These are phyloP conservation scores for Propithecus coquereli DNA, from an alignment of 2,113 vertebrate species.

Conservation along the genomic window DNA sequence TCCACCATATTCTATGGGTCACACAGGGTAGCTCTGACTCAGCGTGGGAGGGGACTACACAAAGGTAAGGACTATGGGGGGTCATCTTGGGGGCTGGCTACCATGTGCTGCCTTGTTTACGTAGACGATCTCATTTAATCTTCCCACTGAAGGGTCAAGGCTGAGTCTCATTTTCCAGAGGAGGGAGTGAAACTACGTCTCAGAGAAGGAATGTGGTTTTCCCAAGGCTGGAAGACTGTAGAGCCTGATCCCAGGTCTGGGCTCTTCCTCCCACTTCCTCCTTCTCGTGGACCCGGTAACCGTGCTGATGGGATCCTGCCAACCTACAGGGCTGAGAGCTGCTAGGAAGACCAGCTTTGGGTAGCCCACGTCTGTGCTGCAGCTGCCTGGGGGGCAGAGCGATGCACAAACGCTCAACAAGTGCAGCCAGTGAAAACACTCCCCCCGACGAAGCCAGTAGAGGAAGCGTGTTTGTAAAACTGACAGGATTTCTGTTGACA, in stretches of 20 bases:
- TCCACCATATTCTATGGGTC: rapidly evolving
- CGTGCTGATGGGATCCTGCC: rapidly evolving
- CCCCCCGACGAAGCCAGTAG: background rate
- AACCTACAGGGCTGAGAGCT: background rate
- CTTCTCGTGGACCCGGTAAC: rapidly evolving
- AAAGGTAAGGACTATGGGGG: rapidly evolving
- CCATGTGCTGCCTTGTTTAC: rapidly evolving
- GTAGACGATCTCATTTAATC: background rate
- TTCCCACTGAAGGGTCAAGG: background rate
- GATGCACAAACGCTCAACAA: background rate
- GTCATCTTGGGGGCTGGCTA: background rate
- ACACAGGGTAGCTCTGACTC: background rate
- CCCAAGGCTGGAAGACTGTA: background rate
- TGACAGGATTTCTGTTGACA: slow-evolving; percentile 53
- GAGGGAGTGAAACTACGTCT: background rate
- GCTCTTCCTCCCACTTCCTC: rapidly evolving
- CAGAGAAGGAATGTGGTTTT: background rate
- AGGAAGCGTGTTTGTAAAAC: slow-evolving; percentile 33
- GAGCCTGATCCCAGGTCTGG: background rate
- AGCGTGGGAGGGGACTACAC: rapidly evolving
- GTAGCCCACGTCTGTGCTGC: background rate
- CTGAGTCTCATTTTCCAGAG: background rate
- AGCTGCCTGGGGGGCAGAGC: slow-evolving; percentile 5
- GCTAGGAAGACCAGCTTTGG: background rate
- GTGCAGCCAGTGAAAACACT: slow-evolving; percentile 42